Evolutionary conservation across 2,888 invertebrate species (phyloP), one percentile per base, ranked within the genome.

Genomic region (Gastrophysa polygoni): DNA sequence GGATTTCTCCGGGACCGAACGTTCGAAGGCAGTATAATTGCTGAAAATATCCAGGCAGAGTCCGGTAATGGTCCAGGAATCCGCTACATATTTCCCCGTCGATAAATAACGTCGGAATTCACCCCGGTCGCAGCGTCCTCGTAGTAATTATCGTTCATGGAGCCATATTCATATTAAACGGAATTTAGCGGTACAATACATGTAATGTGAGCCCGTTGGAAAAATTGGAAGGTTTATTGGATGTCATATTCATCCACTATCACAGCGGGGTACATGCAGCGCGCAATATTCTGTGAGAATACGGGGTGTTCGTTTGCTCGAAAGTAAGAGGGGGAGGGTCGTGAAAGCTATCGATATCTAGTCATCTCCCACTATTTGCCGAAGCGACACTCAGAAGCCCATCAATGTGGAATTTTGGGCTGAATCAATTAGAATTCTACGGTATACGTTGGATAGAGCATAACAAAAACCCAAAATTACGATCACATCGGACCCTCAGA

Each of bases 161-260:
- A 34, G 44, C 54, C 54, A 20, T 54, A 54, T 54, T 54, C 54
- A 54, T 54, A 54, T 43, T 54, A 43, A 54, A 54, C 43, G 54
- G 54, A 54, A 54, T 54, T 54, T 54, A 54, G 54, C 54, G 44
- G 54, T 54, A 54, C 54, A 54, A 54, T 54, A 54, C 44, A 17
- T 54, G 54, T 44, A 44, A 54, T 54, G 44, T 28, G 18, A 43
- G n/a, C 43, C 38, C 24, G 43, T 24, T 38, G 34, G 24, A 54
- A 38, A 43, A 28, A 43, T 24, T 20, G 29, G 54, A 24, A 21
- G 18, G 16, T 43, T 17, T 28, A 54, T 43, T 54, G 43, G 24
- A 54, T 17, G 17, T 18, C 24, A 14, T 43, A 43, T 54, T 10
- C 44, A 54, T 54, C 5, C 17, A 34, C 17, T 11, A 10, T 46